Evolutionary conservation across 2,888 invertebrate species (phyloP).

Genomic region (Tetragonula carbonaria): DNA sequence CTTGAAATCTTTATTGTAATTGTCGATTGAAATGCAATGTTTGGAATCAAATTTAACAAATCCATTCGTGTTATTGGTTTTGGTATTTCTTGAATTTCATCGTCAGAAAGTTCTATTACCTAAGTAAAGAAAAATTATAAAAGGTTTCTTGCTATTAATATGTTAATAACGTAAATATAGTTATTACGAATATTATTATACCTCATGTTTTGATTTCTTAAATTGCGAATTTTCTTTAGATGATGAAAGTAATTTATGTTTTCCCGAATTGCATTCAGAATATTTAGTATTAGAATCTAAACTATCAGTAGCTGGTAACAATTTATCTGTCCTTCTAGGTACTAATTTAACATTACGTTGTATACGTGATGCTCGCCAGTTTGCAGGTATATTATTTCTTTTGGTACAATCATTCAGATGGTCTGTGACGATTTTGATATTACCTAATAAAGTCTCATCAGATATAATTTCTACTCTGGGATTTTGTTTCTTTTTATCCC

Average conservation of each 20-base stretch:
- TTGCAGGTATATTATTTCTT: conserved; percentile 50
- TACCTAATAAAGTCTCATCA: conserved; percentile 77
- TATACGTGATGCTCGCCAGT: conserved; percentile 79
- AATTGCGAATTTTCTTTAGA: not conserved
- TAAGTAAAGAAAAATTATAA: conserved; percentile 49
- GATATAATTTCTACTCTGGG: conserved; percentile 77
- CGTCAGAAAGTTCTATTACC: conserved; percentile 82
- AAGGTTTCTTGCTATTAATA: conserved; percentile 11
- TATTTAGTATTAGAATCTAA: conserved; percentile 39
- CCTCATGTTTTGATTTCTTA: conserved; percentile 74
- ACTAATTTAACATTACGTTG: conserved; percentile 80
- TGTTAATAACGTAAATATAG: not conserved
- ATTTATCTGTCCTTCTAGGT: conserved; percentile 78
- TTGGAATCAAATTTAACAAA: conserved; percentile 80
- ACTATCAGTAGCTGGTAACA: conserved; percentile 47
- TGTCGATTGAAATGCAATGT: conserved; percentile 70
- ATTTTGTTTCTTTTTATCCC: conserved; percentile 53
- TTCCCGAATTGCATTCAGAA: conserved; percentile 14
- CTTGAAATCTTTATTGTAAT: conserved; percentile 71
- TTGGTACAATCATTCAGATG: conserved; percentile 5
- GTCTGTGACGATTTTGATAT: conserved; percentile 75
- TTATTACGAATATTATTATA: conserved; percentile 31
- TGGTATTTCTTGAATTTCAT: conserved; percentile 80
- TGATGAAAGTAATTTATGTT: conserved; percentile 31
- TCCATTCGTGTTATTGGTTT: conserved; percentile 77